Base-by-base conservation (phyloP, 2,113 vertebrate species). In the Rousettus leschenaultii region DNA sequence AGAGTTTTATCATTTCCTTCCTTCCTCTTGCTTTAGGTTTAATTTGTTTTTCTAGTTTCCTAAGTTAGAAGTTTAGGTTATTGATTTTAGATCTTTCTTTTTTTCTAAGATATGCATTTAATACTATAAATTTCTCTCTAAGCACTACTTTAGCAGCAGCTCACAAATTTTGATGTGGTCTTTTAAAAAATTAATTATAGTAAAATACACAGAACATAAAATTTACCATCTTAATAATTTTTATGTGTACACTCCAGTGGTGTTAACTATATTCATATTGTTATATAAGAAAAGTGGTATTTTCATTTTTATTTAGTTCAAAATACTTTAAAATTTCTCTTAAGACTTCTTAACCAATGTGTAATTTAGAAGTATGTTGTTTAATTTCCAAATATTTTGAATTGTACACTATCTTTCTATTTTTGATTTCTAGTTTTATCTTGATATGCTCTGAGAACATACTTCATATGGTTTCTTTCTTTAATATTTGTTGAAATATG, bases 381-480 rank as follows among this genome's bases (percentile, higher is more conserved):
- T 80, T 51, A 74, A 71, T 82, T 93, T 93, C 53, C 63, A 61
- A 48, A 71, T 79, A 87, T 71, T 87, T 94, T 19, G n/a, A 71
- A 14, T 75, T 87, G n/a, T 30, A 13, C 7, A 5, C 53, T 51
- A 6, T 93, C 83, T 79, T 90, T 79, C 51, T 70, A 6, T 40
- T 93, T 35, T 14, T 86, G 38, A 66, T 43, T 86, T 77, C 16
- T 65, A 70, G 61, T 59, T 93, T 68, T 68, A 40, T 43, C 63
- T 43, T 80, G 19, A 3, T 73, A 40, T 63, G 74, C 14, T 59
- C 38, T n/a, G 65, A 87, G 26, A 70, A 38, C 21, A 18, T 40
- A 53, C 28, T 65, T 90, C 53, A 33, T 84, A n/a, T 53, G n/a
- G 28, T 40, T 71, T 80, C 18, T 79, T 87, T 70, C 40, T 93